Evolutionary conservation across 2,888 invertebrate genomes (phyloP).

Genomic region (Ormyrus thymus): DNA sequence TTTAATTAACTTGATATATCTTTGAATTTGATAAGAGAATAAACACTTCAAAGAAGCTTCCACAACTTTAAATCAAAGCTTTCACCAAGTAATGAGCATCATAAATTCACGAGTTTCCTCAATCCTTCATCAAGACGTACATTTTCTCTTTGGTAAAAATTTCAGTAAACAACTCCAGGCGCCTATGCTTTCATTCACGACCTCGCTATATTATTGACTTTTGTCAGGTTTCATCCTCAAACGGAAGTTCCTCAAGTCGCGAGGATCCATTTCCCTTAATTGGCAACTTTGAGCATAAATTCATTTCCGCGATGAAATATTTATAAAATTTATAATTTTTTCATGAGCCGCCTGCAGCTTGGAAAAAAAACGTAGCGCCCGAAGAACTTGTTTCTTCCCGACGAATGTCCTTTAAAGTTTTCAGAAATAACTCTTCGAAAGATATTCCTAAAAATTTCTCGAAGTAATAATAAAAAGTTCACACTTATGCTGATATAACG

Average conservation of each 20-base stretch:
- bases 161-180: not conserved
- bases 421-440: not conserved
- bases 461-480: not conserved
- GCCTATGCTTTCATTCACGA: not conserved
- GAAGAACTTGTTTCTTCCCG: not conserved
- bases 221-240: constrained; percentile 14
- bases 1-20: no score
- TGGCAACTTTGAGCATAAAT: not conserved
- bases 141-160: no score
- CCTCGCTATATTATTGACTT: constrained; percentile 31
- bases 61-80: not conserved
- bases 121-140: not conserved
- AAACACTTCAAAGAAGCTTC: no score
- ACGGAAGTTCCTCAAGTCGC: not conserved
- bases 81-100: constrained; percentile 17
- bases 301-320: no score
- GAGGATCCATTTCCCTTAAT: not conserved
- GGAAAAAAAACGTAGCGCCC: no score
- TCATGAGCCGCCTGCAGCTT: no score
- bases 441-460: not conserved
- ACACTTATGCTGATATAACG: no score
- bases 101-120: constrained; percentile 16
- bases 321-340: no score
- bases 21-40: no score
- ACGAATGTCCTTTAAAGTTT: not conserved